Conservation (phyloP, 2,888 invertebrate genomes). For the Acanthopleura granulata region DNA sequence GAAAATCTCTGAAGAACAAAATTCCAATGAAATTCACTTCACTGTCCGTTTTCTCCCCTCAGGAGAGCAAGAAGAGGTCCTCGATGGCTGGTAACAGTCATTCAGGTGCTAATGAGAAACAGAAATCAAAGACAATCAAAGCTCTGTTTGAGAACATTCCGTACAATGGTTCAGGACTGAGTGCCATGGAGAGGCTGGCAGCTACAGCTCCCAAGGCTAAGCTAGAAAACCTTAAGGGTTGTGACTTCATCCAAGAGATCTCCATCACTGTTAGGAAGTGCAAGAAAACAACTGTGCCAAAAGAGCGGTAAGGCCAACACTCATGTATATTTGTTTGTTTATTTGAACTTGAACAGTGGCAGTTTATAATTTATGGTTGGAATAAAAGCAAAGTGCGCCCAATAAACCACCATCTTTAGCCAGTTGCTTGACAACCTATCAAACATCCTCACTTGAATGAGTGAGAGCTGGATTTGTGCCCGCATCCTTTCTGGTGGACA, state of each 20-base stretch:
- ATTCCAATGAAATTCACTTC: too few relatives aligned
- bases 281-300: constrained; percentile 78
- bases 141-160: constrained; percentile 55
- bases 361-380: too few relatives aligned
- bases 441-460: too few relatives aligned
- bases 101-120: constrained; percentile 37
- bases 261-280: constrained; percentile 88
- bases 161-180: constrained; percentile 27
- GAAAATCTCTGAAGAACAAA: too few relatives aligned
- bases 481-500: too few relatives aligned
- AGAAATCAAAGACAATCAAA: constrained; percentile 55
- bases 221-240: constrained; percentile 75
- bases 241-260: constrained; percentile 93
- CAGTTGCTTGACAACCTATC: too few relatives aligned
- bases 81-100: not conserved
- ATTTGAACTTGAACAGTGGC: too few relatives aligned
- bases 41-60: not conserved
- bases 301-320: constrained; percentile 73
- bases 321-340: too few relatives aligned
- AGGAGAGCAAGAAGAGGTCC: constrained; percentile 47
- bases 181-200: constrained; percentile 40
- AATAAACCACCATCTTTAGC: too few relatives aligned
- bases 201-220: constrained; percentile 37
- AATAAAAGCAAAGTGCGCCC: too few relatives aligned
- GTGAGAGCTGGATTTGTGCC: too few relatives aligned